Evolutionary conservation across 2,797 vertebrate genomes (phyloP), one percentile per base, ranked within the genome.

Genomic region (Etheostoma nigrum): DNA sequence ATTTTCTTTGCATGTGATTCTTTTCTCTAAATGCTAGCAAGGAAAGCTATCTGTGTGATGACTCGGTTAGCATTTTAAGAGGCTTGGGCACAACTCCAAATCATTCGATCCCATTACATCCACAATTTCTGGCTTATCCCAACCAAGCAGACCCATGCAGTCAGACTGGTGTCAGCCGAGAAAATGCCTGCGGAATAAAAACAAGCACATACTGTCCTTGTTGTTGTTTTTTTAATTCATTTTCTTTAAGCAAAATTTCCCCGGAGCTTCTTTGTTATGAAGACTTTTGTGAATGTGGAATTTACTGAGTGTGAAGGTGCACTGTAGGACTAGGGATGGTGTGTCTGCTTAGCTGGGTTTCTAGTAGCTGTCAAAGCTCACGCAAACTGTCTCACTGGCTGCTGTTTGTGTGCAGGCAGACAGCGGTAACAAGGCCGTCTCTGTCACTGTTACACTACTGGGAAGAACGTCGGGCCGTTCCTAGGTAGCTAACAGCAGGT

Each of bases 11-110:
- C 19, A 52, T 71, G 19, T 70, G 74, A 63, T 65, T 63, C 36
- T 25, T 19, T 65, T 75, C 33, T 67, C 45, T 64, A n/a, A 67
- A 61, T 53, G 47, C 47, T 33, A 5, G 49, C 2, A 2, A 75
- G 62, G 23, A 52, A 62, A 59, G 53, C 21, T 72, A 42, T 71
- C 76, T 76, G 55, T 72, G 47, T 58, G 36, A 83, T 78, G 73
- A 71, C 77, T 87, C 51, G 68, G 61, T 83, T 77, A 19, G 76
- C 82, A 88, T 91, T 88, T 87, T 79, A 83, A 85, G 79, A 83
- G 76, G 67, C 64, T 83, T 67, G 63, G 83, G 89, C 83, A 57
- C 61, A 51, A 45, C 49, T 86, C 84, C 86, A 86, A 65, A 79
- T 83, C 61, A 78, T 89, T 91, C 71, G 78, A 76, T 86, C 71